These are phyloP conservation scores for Pogonus chalceus DNA, from an alignment of 1,140 invertebrate genomes.

Conservation along the genomic window DNA sequence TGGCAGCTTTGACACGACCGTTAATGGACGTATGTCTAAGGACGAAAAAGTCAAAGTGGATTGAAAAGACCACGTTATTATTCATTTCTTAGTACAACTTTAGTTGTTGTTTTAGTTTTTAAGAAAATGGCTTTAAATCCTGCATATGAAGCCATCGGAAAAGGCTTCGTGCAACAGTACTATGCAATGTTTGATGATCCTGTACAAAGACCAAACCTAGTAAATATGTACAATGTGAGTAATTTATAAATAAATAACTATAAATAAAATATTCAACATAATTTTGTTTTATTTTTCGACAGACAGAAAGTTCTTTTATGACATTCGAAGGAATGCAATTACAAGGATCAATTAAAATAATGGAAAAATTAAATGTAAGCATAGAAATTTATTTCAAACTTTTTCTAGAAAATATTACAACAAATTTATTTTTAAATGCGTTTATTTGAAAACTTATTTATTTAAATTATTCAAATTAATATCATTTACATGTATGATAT, in stretches of 20 bases:
- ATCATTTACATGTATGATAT: slow-evolving; percentile 15
- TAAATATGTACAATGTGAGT: slow-evolving; percentile 89
- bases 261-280: slow-evolving; percentile 1
- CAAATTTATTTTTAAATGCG: background rate
- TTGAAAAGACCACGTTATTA: background rate
- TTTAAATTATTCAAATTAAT: no score
- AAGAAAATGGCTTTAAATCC: slow-evolving; percentile 71
- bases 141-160: slow-evolving; percentile 83
- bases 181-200: slow-evolving; percentile 85
- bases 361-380: slow-evolving; percentile 88
- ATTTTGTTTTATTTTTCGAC: slow-evolving; percentile 3
- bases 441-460: no score
- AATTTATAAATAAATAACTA: slow-evolving; percentile 12
- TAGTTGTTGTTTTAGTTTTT: slow-evolving; percentile 4
- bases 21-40: background rate
- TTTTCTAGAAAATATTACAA: slow-evolving; percentile 10
- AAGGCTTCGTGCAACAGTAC: slow-evolving; percentile 88
- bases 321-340: slow-evolving; percentile 89
- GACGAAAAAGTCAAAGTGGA: background rate
- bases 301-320: slow-evolving; percentile 76
- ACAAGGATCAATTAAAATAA: slow-evolving; percentile 83
- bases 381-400: no score
- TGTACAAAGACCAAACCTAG: slow-evolving; percentile 63
- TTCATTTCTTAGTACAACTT: background rate
- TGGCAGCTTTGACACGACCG: background rate